These are phyloP conservation scores for Heliocidaris tuberculata DNA, from an alignment of 35 echinoderm and acorn worm species.

Conservation along the genomic window DNA sequence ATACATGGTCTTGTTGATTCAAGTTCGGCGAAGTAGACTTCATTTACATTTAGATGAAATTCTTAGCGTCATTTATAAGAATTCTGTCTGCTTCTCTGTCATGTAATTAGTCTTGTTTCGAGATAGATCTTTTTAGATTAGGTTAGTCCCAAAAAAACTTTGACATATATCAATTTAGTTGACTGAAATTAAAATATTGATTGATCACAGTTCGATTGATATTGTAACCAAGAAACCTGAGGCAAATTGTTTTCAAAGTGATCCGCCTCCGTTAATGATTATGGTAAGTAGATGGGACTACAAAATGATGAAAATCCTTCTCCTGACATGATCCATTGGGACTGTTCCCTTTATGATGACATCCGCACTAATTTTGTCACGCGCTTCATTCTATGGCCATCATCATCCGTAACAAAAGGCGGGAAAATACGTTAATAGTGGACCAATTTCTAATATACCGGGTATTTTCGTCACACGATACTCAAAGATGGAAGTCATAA, in stretches of 20 bases:
- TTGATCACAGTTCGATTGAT: not conserved
- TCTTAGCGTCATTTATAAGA: not conserved
- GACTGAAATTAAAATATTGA: not conserved
- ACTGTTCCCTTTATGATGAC: not conserved
- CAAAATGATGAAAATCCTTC: not conserved
- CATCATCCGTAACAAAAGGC: not conserved
- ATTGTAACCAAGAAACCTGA: not conserved
- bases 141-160: not conserved
- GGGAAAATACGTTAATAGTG: conserved; percentile 3
- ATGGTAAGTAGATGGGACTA: not conserved
- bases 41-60: conserved; percentile 13
- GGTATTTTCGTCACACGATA: not conserved
- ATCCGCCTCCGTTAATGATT: not conserved
- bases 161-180: not conserved
- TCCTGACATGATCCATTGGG: not conserved
- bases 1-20: not conserved
- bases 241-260: not conserved
- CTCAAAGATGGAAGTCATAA: not conserved
- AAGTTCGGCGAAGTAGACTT: not conserved
- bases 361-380: conserved; percentile 2
- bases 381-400: not conserved
- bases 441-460: not conserved
- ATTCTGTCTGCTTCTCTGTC: not conserved
- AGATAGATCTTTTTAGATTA: not conserved
- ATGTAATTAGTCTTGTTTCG: not conserved